Conservation (phyloP, 2,888 invertebrate genomes). For the Diaprepes abbreviatus region DNA sequence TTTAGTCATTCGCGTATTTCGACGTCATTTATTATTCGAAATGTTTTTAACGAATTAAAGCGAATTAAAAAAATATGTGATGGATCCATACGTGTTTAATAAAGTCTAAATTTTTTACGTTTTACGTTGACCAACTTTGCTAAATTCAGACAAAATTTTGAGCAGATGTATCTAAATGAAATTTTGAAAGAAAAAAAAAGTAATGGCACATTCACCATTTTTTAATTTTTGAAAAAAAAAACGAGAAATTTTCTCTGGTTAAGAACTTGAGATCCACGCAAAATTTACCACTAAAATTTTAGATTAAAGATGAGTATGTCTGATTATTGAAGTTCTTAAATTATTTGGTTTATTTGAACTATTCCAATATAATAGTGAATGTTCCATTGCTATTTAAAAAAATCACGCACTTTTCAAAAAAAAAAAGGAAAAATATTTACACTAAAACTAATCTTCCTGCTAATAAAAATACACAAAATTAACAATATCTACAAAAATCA, state of each 20-base stretch:
- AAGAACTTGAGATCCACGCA: too few species aligned
- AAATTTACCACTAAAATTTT: too few species aligned
- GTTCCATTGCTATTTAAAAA: background rate
- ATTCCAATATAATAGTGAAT: background rate
- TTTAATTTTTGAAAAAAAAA: background rate
- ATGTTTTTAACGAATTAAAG: background rate
- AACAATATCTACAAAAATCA: slow-evolving; percentile 42
- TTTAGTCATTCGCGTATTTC: too few species aligned
- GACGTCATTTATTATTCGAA: too few species aligned
- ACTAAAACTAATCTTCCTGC: slow-evolving; percentile 16
- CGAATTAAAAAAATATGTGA: background rate
- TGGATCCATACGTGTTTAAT: background rate
- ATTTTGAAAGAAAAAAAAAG: background rate
- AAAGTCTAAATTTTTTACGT: background rate
- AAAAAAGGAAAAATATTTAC: slow-evolving; percentile 28
- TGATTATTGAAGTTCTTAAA: too few species aligned
- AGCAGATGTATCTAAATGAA: slow-evolving; percentile 6
- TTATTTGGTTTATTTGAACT: too few species aligned
- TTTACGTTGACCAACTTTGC: background rate
- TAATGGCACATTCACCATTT: background rate
- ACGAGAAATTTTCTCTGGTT: too few species aligned
- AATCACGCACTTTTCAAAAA: background rate
- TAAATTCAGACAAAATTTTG: background rate
- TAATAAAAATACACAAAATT: slow-evolving; percentile 35
- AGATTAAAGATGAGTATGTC: too few species aligned